These are phyloP conservation scores for Eurystomus glaucurus DNA, from an alignment of 2,797 vertebrate species.

Conservation along the genomic window DNA sequence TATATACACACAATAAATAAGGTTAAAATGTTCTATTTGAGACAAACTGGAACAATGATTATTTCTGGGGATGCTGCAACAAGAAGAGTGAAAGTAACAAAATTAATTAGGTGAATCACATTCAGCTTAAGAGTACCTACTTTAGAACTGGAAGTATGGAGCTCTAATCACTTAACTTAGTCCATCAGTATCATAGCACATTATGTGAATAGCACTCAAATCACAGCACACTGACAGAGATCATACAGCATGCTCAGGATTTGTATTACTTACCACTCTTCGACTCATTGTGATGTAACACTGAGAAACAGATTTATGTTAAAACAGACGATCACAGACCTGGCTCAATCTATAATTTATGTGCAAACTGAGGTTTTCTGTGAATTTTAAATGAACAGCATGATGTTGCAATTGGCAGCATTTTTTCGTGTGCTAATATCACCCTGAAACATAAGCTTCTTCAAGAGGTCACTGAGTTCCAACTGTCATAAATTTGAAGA, in stretches of 20 bases:
- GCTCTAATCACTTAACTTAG: not conserved
- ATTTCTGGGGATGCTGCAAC: not conserved
- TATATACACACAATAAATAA: not conserved
- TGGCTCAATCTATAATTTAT: slow-evolving; percentile 17
- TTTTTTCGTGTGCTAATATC: not conserved
- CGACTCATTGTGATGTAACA: not conserved
- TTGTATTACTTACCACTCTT: not conserved
- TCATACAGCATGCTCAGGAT: not conserved
- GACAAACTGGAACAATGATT: not conserved
- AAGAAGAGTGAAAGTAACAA: not conserved
- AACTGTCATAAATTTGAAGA: not conserved
- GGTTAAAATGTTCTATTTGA: not conserved
- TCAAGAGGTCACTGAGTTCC: not conserved
- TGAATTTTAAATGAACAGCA: slow-evolving; percentile 12
- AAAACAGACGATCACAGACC: not conserved
- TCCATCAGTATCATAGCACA: not conserved
- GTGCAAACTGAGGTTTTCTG: not conserved
- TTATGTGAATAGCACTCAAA: not conserved
- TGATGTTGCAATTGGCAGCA: not conserved
- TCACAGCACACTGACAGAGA: not conserved
- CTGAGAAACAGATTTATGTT: not conserved
- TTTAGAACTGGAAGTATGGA: not conserved
- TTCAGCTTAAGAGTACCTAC: not conserved
- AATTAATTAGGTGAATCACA: not conserved
- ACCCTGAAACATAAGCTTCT: not conserved